phyloP scores from a whole-genome alignment of 2,888 invertebrate genomes.

The Ophion obscuratus region DNA sequence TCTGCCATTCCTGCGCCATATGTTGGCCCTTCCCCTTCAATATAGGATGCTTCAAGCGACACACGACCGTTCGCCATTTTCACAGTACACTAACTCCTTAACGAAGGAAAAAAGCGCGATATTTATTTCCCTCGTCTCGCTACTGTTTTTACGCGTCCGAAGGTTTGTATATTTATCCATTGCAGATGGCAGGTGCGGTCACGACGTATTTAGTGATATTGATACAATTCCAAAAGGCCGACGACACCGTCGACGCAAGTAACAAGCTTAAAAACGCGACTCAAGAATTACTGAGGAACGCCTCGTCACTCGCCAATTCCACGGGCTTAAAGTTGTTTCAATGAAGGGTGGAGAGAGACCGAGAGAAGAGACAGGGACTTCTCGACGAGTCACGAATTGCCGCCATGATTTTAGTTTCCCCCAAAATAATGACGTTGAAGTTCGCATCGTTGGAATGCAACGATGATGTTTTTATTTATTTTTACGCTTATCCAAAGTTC shows the following conservation, averaged over 20 bases:
- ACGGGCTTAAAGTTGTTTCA: slow-evolving; percentile 58
- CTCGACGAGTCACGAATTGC: slow-evolving; percentile 7
- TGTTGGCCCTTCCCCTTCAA: too few species aligned
- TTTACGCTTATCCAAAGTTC: too few species aligned
- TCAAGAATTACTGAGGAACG: slow-evolving; percentile 74
- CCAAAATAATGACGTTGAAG: too few species aligned
- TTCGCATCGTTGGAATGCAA: too few species aligned
- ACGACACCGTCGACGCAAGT: slow-evolving; percentile 78
- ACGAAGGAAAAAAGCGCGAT: not conserved
- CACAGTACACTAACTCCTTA: too few species aligned
- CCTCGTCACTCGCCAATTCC: slow-evolving; percentile 71
- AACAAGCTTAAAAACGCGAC: slow-evolving; percentile 77
- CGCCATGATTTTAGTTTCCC: not conserved
- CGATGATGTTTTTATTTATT: too few species aligned
- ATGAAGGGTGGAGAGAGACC: not conserved
- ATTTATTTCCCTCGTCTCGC: not conserved
- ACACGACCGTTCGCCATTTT: not conserved
- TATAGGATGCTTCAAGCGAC: not conserved
- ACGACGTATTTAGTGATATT: slow-evolving; percentile 87
- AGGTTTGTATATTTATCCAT: slow-evolving; percentile 64
- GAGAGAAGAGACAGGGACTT: not conserved
- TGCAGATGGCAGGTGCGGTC: slow-evolving; percentile 86
- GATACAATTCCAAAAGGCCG: slow-evolving; percentile 87
- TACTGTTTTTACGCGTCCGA: not conserved
- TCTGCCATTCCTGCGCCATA: too few species aligned